Conservation (phyloP, 2,113 vertebrate species). For the Gymnogyps californianus region DNA sequence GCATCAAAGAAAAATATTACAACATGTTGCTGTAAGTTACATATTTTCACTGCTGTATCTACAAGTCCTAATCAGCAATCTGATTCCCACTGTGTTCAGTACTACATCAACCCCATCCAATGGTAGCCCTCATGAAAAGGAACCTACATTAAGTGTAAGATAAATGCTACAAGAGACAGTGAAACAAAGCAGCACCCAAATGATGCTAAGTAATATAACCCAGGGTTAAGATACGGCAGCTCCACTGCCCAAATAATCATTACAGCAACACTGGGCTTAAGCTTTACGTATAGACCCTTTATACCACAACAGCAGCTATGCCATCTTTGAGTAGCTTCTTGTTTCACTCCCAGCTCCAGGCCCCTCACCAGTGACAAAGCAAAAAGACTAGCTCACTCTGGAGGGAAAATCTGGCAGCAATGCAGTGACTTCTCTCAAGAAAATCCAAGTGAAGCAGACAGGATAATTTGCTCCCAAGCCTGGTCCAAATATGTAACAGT, state of each 20-base stretch:
- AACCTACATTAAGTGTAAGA: background rate
- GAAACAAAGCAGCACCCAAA: background rate
- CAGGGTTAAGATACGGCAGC: background rate
- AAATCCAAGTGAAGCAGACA: background rate
- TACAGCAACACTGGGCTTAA: background rate
- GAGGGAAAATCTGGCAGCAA: background rate
- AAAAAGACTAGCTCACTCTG: background rate
- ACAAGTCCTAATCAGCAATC: background rate
- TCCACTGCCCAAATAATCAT: background rate
- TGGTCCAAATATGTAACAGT: accelerated
- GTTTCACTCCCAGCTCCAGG: background rate
- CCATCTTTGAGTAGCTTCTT: background rate
- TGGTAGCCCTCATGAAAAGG: background rate
- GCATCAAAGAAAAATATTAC: slow-evolving; percentile 8
- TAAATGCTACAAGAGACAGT: background rate
- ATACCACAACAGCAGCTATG: background rate
- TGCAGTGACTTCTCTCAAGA: background rate
- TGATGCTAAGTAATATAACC: background rate
- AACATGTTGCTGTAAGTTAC: background rate
- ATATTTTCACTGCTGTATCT: background rate
- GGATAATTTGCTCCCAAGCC: background rate
- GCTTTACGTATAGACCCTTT: background rate
- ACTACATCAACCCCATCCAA: background rate
- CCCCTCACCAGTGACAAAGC: background rate
- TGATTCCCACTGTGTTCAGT: background rate